Conservation (phyloP, 1,140 invertebrate genomes). For the Amyelois transitella region DNA sequence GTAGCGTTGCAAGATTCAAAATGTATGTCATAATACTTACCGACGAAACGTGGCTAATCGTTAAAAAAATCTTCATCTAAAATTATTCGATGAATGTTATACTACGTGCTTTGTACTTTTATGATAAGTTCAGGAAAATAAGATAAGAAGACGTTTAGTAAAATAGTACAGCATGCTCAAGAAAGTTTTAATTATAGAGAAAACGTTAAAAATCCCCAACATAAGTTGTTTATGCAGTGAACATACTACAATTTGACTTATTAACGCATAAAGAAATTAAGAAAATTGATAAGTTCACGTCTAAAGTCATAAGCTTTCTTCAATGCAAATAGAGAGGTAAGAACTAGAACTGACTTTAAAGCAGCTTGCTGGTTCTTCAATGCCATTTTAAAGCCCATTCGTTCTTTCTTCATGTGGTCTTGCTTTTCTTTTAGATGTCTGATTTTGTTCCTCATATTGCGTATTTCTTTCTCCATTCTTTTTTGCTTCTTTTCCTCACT, state of each 20-base stretch:
- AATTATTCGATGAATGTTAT: too few species aligned
- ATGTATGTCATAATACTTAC: too few species aligned
- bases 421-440: constrained; percentile 86
- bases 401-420: constrained; percentile 84
- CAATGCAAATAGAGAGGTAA: neutral
- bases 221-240: too few species aligned
- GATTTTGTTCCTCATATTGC: constrained; percentile 85
- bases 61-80: too few species aligned
- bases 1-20: too few species aligned
- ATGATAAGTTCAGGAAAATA: too few species aligned
- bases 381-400: constrained; percentile 83
- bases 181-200: neutral
- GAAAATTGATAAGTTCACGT: neutral
- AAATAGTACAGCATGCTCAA: neutral
- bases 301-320: constrained; percentile 2
- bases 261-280: neutral
- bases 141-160: neutral
- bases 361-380: constrained; percentile 86
- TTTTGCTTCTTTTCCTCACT: constrained; percentile 84
- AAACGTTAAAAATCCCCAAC: neutral
- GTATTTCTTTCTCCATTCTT: constrained; percentile 81
- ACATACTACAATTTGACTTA: too few species aligned
- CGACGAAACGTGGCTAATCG: too few species aligned
- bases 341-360: constrained; percentile 74
- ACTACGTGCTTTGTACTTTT: too few species aligned